These are phyloP conservation scores for Callocephalon fimbriatum DNA, from an alignment of 2,113 vertebrate genomes.

Conservation along the genomic window DNA sequence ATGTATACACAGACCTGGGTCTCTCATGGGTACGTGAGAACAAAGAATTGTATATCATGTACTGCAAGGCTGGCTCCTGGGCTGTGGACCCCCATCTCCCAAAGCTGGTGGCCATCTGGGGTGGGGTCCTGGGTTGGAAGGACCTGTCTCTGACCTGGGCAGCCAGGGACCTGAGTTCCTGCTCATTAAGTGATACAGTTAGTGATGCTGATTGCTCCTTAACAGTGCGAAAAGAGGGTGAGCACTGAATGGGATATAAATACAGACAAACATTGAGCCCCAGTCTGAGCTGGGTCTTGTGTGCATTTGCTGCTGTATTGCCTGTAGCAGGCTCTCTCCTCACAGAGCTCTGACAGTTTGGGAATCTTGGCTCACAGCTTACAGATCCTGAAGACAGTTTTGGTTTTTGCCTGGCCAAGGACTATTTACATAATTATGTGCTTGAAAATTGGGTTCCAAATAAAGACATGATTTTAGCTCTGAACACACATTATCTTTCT, in stretches of 20 bases:
- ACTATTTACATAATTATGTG: not conserved
- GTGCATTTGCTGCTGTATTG: not conserved
- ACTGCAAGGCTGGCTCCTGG: not conserved
- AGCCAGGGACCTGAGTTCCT: not conserved
- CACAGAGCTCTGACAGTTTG: not conserved
- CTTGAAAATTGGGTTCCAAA: not conserved
- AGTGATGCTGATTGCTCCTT: not conserved
- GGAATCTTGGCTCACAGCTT: not conserved
- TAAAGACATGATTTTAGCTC: not conserved
- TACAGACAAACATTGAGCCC: not conserved
- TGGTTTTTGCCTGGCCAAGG: not conserved
- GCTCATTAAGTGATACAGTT: rapidly evolving
- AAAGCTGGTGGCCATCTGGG: rapidly evolving
- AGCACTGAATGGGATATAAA: not conserved
- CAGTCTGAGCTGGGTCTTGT: not conserved
- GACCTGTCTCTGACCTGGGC: not conserved
- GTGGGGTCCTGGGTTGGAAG: not conserved
- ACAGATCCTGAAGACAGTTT: not conserved
- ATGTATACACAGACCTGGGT: constrained; percentile 18
- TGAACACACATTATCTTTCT: not conserved
- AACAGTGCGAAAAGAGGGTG: not conserved
- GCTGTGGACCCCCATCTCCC: not conserved
- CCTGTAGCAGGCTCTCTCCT: not conserved
- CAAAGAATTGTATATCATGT: not conserved
- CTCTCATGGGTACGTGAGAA: not conserved